phyloP scores from a whole-genome alignment of 2,113 vertebrate genomes.

The Megaptera novaeangliae region DNA sequence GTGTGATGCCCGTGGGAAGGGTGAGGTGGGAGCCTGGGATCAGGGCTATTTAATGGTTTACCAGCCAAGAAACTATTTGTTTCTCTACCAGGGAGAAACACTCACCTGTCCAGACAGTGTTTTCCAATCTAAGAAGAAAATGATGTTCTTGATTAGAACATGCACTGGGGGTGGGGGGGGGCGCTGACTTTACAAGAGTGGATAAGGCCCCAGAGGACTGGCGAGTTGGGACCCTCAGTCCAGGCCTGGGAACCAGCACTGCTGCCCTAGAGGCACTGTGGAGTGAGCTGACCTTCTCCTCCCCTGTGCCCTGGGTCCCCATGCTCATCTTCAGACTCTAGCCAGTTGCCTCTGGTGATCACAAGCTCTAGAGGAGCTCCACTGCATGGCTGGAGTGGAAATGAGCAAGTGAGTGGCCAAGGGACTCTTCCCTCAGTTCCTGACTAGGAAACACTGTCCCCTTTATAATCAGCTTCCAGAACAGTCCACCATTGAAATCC shows the following conservation, averaged over 20 bases:
- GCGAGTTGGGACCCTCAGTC: too few species aligned
- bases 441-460: not conserved
- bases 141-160: not conserved
- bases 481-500: not conserved
- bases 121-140: not conserved
- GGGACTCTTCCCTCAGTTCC: not conserved
- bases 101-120: not conserved
- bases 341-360: not conserved
- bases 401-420: not conserved
- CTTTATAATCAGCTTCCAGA: not conserved
- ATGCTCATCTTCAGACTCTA: not conserved
- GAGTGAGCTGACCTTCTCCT: not conserved
- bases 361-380: not conserved
- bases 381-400: not conserved
- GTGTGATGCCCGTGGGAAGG: not conserved
- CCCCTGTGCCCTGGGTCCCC: not conserved
- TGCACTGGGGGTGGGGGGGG: not conserved
- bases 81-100: not conserved
- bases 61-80: not conserved
- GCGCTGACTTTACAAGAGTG: not conserved
- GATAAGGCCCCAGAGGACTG: not conserved
- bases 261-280: accelerated
- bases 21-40: not conserved
- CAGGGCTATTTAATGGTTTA: not conserved
- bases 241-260: not conserved